A percentile compares a stretch with the other conserved stretches of the same genome.
Conservation (phyloP, 37 sponge, comb jelly and placozoan genomes). For the Cliona cf. orientalis region DNA sequence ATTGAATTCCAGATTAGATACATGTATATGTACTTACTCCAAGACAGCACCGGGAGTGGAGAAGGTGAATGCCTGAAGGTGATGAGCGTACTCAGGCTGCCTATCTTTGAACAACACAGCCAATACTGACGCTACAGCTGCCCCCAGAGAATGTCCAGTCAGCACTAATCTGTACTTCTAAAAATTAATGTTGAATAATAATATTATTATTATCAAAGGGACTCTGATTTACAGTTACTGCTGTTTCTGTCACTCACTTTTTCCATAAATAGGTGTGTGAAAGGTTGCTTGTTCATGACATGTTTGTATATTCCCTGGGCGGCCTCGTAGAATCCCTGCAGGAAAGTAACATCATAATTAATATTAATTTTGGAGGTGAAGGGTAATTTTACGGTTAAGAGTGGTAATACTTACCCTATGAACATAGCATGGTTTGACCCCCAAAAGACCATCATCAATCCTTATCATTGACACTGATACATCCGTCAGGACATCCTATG, state of each 20-base stretch:
- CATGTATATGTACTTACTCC: background rate
- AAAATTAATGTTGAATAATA: no score
- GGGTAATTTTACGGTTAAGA: background rate
- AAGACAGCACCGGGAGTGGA: background rate
- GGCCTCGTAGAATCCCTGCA: background rate
- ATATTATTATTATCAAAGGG: background rate
- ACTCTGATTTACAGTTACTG: background rate
- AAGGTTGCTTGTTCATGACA: background rate
- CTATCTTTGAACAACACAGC: background rate
- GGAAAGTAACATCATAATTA: background rate
- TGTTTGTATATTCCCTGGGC: background rate
- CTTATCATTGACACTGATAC: background rate
- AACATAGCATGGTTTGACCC: background rate
- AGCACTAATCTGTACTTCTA: background rate
- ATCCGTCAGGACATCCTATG: background rate
- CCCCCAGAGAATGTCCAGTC: background rate
- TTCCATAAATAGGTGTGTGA: background rate
- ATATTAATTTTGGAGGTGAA: background rate
- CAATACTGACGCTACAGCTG: background rate
- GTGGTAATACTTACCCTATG: background rate
- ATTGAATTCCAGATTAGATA: background rate
- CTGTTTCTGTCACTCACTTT: background rate
- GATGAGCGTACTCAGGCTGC: background rate
- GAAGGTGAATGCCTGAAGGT: background rate
- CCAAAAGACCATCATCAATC: background rate